A percentile compares a stretch with the other conserved stretches of the same genome.
Evolutionary conservation across 1,140 invertebrate species (phyloP).

Genomic region (Drosophila ercepeae): DNA sequence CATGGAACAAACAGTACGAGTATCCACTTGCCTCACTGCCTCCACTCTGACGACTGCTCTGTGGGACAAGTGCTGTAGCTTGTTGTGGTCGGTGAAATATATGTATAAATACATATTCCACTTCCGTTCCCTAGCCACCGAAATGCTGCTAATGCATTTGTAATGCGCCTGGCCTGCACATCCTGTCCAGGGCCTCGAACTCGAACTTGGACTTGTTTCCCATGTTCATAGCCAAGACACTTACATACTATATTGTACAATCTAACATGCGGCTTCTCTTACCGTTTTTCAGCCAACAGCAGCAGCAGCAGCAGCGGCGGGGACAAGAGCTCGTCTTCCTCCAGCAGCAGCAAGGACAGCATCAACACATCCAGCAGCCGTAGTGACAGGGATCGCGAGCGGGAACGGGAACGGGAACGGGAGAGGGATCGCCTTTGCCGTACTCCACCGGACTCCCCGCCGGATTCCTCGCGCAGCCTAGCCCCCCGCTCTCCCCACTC

Average conservation of each 20-base stretch:
- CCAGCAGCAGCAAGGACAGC: constrained; percentile 52
- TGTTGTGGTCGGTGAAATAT: constrained; percentile 68
- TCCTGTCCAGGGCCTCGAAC: constrained; percentile 50
- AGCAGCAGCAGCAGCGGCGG: constrained; percentile 53
- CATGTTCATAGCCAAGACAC: constrained; percentile 42
- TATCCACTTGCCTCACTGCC: constrained; percentile 1
- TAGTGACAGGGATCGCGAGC: constrained; percentile 13
- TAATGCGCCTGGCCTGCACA: constrained; percentile 75
- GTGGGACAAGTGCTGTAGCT: constrained; percentile 66
- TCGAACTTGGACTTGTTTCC: constrained; percentile 58
- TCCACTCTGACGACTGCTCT: not conserved
- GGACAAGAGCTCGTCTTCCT: constrained; percentile 63
- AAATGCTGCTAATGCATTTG: constrained; percentile 63
- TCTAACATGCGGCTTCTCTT: constrained; percentile 41
- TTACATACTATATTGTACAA: constrained; percentile 42
- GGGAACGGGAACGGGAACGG: constrained; percentile 13
- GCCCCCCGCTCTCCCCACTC: constrained; percentile 83
- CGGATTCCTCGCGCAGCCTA: constrained; percentile 83
- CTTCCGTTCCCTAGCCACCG: constrained; percentile 2
- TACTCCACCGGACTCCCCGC: constrained; percentile 84
- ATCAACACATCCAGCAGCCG: constrained; percentile 55
- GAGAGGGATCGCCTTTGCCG: constrained; percentile 64
- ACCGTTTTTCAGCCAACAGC: constrained; percentile 49
- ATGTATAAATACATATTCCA: constrained; percentile 38
- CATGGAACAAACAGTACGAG: constrained; percentile 1